A percentile compares a stretch with the other conserved stretches of the same genome.
These are phyloP conservation scores for Dolomedes plantarius DNA, from an alignment of 2,888 invertebrate genomes.

Conservation along the genomic window DNA sequence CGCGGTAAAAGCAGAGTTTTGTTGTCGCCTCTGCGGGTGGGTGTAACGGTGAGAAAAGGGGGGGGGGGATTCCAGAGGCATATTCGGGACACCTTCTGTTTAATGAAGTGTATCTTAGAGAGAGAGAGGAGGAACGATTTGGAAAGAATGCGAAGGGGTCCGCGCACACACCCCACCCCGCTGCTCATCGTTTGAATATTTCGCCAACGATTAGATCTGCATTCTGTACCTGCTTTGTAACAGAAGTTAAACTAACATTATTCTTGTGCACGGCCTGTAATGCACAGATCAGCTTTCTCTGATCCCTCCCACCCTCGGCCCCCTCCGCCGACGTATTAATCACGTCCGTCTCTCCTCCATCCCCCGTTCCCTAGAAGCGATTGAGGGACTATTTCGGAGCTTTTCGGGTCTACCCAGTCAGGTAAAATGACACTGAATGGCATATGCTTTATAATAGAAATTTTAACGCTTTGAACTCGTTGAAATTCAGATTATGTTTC, in stretches of 20 bases:
- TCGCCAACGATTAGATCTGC: conserved; percentile 64
- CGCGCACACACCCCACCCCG: not conserved
- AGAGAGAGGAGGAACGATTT: conserved; percentile 42
- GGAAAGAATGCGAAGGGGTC: conserved; percentile 52
- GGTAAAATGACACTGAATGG: no score
- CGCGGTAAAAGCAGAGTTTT: not conserved
- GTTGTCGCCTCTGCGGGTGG: conserved; percentile 10
- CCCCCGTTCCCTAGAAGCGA: no score
- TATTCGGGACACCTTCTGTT: conserved; percentile 63
- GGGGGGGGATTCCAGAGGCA: conserved; percentile 25
- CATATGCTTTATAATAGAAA: no score
- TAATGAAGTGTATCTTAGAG: conserved; percentile 67
- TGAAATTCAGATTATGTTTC: no score
- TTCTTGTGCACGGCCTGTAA: conserved; percentile 26
- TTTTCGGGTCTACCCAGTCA: no score
- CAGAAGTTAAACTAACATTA: conserved; percentile 63
- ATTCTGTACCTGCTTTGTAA: conserved; percentile 43
- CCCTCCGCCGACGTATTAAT: not conserved
- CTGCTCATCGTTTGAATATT: conserved; percentile 64
- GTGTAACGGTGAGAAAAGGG: conserved; percentile 2
- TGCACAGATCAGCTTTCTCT: not conserved
- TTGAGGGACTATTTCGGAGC: no score
- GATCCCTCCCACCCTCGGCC: not conserved
- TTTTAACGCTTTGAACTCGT: no score
- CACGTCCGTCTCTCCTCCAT: not conserved